Evolutionary conservation across 1,140 invertebrate genomes (phyloP).

Genomic region (Drosophila punjabiensis): DNA sequence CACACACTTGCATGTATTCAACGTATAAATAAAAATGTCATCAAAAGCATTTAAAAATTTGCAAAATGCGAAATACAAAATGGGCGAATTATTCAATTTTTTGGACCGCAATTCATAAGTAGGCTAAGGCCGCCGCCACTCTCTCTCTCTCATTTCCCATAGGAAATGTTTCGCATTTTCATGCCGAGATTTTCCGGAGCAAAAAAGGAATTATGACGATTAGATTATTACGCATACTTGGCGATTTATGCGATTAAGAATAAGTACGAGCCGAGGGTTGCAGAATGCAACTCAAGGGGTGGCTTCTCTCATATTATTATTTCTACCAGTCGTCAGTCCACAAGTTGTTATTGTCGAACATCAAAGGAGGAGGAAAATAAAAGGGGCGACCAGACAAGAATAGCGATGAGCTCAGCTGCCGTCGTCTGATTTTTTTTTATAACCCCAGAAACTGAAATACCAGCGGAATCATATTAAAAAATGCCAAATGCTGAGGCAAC

Average conservation of each 20-base stretch:
- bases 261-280: slow-evolving; percentile 54
- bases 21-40: slow-evolving; percentile 73
- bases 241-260: slow-evolving; percentile 75
- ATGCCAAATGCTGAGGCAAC: slow-evolving; percentile 77
- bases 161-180: slow-evolving; percentile 36
- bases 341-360: slow-evolving; percentile 66
- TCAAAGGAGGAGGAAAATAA: slow-evolving; percentile 4
- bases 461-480: slow-evolving; percentile 77
- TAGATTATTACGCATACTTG: slow-evolving; percentile 83
- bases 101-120: slow-evolving; percentile 53
- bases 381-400: not conserved
- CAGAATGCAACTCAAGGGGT: slow-evolving; percentile 42
- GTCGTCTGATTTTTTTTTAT: slow-evolving; percentile 53
- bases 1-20: slow-evolving; percentile 3
- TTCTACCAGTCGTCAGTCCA: slow-evolving; percentile 7
- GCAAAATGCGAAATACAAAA: slow-evolving; percentile 58
- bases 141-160: not conserved
- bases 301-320: slow-evolving; percentile 9
- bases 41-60: slow-evolving; percentile 81
- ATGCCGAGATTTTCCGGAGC: slow-evolving; percentile 60
- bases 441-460: slow-evolving; percentile 57
- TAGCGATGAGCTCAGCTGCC: slow-evolving; percentile 69
- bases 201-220: slow-evolving; percentile 72
- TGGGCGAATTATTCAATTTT: slow-evolving; percentile 71
- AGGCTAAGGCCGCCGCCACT: slow-evolving; percentile 27